Evolutionary conservation across 2,888 invertebrate genomes (phyloP).

Genomic region (Deladenus siricidicola): DNA sequence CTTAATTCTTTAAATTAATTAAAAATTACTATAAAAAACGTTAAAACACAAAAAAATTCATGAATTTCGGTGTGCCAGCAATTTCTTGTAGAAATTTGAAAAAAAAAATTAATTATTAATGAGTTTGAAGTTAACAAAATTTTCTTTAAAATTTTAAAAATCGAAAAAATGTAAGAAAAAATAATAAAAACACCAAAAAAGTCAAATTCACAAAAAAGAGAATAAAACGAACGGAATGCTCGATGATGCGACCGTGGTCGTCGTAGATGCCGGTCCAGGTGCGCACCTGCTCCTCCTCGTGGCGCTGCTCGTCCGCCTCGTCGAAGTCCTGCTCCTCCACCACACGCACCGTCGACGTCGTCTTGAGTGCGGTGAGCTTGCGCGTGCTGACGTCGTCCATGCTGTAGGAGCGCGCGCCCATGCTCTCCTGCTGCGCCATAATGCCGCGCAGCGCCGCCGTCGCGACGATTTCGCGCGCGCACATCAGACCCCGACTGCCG

Average conservation of each 20-base stretch:
- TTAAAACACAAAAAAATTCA: neutral
- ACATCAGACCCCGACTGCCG: conserved; percentile 44
- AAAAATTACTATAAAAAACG: conserved; percentile 11
- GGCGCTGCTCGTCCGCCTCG: conserved; percentile 18
- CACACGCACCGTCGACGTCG: neutral
- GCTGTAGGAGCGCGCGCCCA: conserved; percentile 17
- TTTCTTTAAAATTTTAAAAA: too few species aligned
- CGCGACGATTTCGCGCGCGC: conserved; percentile 50
- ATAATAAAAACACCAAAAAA: too few species aligned
- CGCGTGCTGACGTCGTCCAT: conserved; percentile 8
- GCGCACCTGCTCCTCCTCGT: conserved; percentile 16
- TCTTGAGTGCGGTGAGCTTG: neutral
- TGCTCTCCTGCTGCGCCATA: conserved; percentile 20
- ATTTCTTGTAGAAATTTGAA: too few species aligned
- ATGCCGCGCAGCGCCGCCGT: conserved; percentile 52
- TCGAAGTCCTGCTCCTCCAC: conserved; percentile 6
- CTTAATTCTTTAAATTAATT: neutral
- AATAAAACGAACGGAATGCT: conserved; percentile 6
- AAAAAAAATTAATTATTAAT: too few species aligned
- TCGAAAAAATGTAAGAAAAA: too few species aligned
- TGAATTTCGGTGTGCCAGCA: too few species aligned
- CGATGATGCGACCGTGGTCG: conserved; percentile 13
- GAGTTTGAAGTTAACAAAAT: too few species aligned
- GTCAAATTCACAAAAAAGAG: too few species aligned
- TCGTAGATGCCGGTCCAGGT: conserved; percentile 18